phyloP scores from a whole-genome alignment of 2,888 invertebrate genomes.

The Nudaria mundana region DNA sequence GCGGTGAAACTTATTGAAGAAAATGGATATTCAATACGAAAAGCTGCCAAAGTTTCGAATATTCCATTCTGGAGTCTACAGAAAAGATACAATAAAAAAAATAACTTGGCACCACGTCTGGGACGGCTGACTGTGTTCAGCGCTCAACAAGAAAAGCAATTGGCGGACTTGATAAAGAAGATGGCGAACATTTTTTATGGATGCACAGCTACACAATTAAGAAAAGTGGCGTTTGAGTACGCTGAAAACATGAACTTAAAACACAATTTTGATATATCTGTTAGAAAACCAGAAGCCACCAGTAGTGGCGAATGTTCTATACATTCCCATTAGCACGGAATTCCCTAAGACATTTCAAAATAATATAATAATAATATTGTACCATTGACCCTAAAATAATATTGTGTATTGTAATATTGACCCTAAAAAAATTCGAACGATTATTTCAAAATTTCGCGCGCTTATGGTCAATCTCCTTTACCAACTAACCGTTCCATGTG shows the following conservation, averaged over 20 bases:
- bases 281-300: background rate
- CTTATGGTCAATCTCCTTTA: too few species aligned
- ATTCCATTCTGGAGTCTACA: background rate
- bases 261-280: background rate
- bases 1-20: background rate
- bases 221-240: background rate
- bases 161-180: conserved; percentile 2
- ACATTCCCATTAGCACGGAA: background rate
- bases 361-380: too few species aligned
- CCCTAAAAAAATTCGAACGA: too few species aligned
- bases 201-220: conserved; percentile 20
- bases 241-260: background rate
- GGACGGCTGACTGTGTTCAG: conserved; percentile 18
- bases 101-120: conserved; percentile 1
- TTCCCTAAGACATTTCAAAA: too few species aligned
- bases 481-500: too few species aligned
- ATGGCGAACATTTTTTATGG: conserved; percentile 29
- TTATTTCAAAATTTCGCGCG: too few species aligned
- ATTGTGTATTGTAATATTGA: too few species aligned
- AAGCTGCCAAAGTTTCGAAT: background rate
- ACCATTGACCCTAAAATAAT: too few species aligned
- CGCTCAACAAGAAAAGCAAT: conserved; percentile 20
- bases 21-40: background rate
- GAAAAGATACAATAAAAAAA: background rate
- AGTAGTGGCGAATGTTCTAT: too few species aligned